Evolutionary conservation across 1,140 invertebrate genomes (phyloP), one percentile per base, ranked within the genome.

Genomic region (Glossosoma conforme): DNA sequence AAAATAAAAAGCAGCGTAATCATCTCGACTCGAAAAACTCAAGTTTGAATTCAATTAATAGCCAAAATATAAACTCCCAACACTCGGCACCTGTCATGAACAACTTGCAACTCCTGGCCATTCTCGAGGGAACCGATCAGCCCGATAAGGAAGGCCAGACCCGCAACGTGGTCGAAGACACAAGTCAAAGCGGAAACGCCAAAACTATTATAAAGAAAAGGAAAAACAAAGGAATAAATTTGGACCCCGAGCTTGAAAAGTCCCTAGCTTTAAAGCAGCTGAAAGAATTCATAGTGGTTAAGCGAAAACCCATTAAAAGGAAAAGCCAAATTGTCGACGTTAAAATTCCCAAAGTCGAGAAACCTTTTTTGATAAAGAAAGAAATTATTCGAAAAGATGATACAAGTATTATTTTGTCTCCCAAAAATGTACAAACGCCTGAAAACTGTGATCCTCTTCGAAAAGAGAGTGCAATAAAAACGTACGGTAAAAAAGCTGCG

Each of bases 261-360:
- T 20, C 8, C 8, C 6, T 57, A 2, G 55, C 55, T 17, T 37
- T 57, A 6, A 44, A 57, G n/a, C 55, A 57, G 32, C 46, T 57
- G 1, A 52, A 53, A 45, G 50, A 57, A 21, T 21, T 57, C 6
- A 50, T 22, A 10, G 18, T n/a, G 17, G 41, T 17, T 25, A 48
- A 41, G 19, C 22, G 35, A 1, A 47, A 30, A 45, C 44, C 6
- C 6, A 5, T 33, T 6, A 32, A 50, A 15, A 49, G 24, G 13
- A 42, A 17, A 2, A 47, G 4, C 13, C 35, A 38, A 35, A 57
- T 57, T 19, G 25, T 53, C 2, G 55, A 57, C 32, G 55, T 57
- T 3, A 57, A 52, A 45, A 52, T 49, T 35, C 54, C 47, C 11
- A 52, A 52, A 51, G 41, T 44, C 8, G 14, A 20, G 10, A 44